Base-by-base conservation (phyloP, 1,140 invertebrate species). In the Telenomus remus region DNA sequence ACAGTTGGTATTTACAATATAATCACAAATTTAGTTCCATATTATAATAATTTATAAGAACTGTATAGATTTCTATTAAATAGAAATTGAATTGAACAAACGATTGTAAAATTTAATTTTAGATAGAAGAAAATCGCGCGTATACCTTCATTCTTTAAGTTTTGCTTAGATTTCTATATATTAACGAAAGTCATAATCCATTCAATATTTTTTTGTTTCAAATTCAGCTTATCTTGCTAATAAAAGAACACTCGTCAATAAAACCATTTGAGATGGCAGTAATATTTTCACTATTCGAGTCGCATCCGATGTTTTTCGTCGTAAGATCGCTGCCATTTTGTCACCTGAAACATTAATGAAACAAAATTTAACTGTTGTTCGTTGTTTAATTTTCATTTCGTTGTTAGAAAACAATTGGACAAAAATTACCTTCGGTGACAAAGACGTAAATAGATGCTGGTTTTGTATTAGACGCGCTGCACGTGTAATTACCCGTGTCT, bases 401-500 rank as follows among this genome's bases (percentile, higher is more conserved):
- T 11, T 11, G 37, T 39, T 39, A 9, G 9, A 4, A 39, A 39
- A 39, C 2, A n/a, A n/a, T 4, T 39, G n/a, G n/a, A 11, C 37
- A 39, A 39, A 4, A 9, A 44, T 2, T 90, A 93, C 95, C 95
- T 93, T 96, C 94, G 15, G 95, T 95, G 68, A 97, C 95, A 84
- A 96, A 96, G 69, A 97, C 95, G 82, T 93, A 94, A 84, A 96
- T 96, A 75, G 93, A 95, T 57, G 95, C 94, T 44, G 94, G 92
- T 84, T 96, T 94, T 60, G 95, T 96, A 84, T 96, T 96, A 76
- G 94, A 95, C 16, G 95, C 94, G 81, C 92, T 94, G 90, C 95
- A 97, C 43, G 95, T 96, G 83, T 97, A 97, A 89, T 96, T 97
- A 70, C 95, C 95, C 34, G 95, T 95, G 86, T 97, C 95, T 35